Base-by-base conservation (phyloP, 2,113 vertebrate species). In the Zingel zingel region DNA sequence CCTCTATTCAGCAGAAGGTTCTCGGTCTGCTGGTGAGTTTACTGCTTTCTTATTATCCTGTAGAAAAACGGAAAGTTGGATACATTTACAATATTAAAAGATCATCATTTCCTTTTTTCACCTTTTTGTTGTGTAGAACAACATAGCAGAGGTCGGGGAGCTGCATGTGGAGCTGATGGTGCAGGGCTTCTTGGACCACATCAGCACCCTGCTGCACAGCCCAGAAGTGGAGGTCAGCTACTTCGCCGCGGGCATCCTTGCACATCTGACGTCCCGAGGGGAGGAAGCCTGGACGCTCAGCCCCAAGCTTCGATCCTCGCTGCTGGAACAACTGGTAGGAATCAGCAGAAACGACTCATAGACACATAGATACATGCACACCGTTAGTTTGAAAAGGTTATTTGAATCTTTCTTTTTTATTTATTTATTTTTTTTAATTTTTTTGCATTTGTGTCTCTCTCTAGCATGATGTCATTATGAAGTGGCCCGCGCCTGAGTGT, bases 1-100 rank as follows among this genome's bases (percentile, higher is more conserved):
- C 98, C 39, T 99, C 98, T 73, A 99, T 99, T 80, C 98, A 99
- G 87, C 98, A 99, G 95, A 99, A 99, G 87, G 98, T 99, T 90
- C 96, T 99, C 71, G 98, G 98, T 51, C 96, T 99, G 91, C 83
- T 99, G 97, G 98, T 99, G 90, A 98, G 98, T 89, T 74, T 2
- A 57, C 45, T 23, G 18, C 9, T 45, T 18, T 84, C 50, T 68
- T 63, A 1, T 56, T 61, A 43, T 14, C 30, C 30, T 48, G 13
- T 5, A 68, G 27, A 56, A 14, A 74, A 65, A 45, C 1, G 7
- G 1, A 66, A 36, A 39, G 21, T 51, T n/a, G 36, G 59, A 11
- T 65, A 63, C 0, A 68, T 82, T 57, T 19, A 16, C 43, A 53
- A 27, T 6, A 48, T 58, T 72, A 15, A 70, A 8, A 45, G 25